phyloP scores from a whole-genome alignment of 2,888 invertebrate species.

The Ecdyonurus torrentis region DNA sequence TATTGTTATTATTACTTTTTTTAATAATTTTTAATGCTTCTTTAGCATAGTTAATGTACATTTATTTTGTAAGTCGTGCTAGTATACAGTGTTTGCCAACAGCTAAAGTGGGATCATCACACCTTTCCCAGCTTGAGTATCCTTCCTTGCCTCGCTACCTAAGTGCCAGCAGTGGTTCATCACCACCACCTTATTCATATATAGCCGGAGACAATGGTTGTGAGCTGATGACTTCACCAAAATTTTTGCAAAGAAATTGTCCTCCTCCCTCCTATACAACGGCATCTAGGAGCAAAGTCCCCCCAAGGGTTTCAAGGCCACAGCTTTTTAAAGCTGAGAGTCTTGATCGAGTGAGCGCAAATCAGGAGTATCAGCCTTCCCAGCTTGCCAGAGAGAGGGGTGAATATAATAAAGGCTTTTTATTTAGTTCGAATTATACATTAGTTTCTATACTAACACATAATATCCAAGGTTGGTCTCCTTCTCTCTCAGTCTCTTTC shows the following conservation, averaged over 20 bases:
- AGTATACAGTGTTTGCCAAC: constrained; percentile 21
- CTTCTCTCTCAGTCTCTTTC: no score
- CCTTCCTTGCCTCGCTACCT: constrained; percentile 8
- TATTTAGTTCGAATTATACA: no score
- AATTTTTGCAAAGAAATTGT: constrained; percentile 8
- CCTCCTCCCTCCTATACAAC: constrained; percentile 11
- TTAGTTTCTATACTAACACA: no score
- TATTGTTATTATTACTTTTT: constrained; percentile 10
- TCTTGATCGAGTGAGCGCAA: constrained; percentile 10
- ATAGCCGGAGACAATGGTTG: constrained; percentile 11
- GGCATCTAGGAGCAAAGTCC: constrained; percentile 4
- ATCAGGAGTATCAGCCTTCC: constrained; percentile 5
- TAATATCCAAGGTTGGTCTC: no score
- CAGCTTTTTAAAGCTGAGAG: constrained; percentile 16
- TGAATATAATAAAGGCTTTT: constrained; percentile 11
- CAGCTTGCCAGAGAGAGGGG: constrained; percentile 12
- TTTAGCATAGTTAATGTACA: constrained; percentile 2
- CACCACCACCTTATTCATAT: constrained; percentile 12
- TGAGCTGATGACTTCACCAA: constrained; percentile 10
- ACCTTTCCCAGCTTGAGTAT: constrained; percentile 13
- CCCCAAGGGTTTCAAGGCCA: constrained; percentile 4
- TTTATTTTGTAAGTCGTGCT: constrained; percentile 16
- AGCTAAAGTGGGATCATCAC: constrained; percentile 14
- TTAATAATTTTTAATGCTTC: constrained; percentile 10
- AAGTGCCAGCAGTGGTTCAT: constrained; percentile 9